phyloP scores from a whole-genome alignment of 2,113 vertebrate genomes.

The Xenopus borealis region DNA sequence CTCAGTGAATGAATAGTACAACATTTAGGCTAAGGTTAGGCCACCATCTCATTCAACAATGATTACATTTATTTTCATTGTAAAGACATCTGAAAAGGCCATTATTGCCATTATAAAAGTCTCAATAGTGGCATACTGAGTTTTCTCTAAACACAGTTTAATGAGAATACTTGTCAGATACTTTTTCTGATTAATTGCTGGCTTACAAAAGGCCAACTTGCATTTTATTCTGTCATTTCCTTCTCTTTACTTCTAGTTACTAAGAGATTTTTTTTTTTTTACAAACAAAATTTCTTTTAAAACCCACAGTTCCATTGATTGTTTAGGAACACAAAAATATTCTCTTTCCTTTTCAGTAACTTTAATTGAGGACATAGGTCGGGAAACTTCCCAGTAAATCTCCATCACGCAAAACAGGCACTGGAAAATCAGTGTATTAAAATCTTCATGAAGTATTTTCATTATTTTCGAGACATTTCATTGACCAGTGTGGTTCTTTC shows the following conservation, averaged over 20 bases:
- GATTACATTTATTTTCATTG: constrained; percentile 44
- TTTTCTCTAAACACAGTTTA: constrained; percentile 43
- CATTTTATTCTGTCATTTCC: constrained; percentile 39
- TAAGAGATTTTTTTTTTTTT: constrained; percentile 32
- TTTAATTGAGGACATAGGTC: constrained; percentile 13
- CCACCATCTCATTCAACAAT: constrained; percentile 36
- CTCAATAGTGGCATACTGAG: constrained; percentile 29
- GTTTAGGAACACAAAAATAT: constrained; percentile 21
- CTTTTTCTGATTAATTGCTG: constrained; percentile 44
- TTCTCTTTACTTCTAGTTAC: constrained; percentile 20
- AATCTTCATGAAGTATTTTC: constrained; percentile 15
- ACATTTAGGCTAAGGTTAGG: constrained; percentile 36
- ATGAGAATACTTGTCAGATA: constrained; percentile 44
- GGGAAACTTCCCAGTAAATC: constrained; percentile 17
- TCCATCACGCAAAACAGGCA: constrained; percentile 5
- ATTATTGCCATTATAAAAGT: constrained; percentile 32
- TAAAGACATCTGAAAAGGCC: constrained; percentile 37
- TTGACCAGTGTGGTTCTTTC: background rate
- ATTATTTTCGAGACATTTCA: background rate
- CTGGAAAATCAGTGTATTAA: constrained; percentile 14
- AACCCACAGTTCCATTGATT: constrained; percentile 17
- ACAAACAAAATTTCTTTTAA: constrained; percentile 28
- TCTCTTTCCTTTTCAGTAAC: background rate
- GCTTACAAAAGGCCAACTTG: constrained; percentile 33
- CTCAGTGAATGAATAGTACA: constrained; percentile 37